Conservation (phyloP, 2,888 invertebrate species). For the Scaeva pyrastri region DNA sequence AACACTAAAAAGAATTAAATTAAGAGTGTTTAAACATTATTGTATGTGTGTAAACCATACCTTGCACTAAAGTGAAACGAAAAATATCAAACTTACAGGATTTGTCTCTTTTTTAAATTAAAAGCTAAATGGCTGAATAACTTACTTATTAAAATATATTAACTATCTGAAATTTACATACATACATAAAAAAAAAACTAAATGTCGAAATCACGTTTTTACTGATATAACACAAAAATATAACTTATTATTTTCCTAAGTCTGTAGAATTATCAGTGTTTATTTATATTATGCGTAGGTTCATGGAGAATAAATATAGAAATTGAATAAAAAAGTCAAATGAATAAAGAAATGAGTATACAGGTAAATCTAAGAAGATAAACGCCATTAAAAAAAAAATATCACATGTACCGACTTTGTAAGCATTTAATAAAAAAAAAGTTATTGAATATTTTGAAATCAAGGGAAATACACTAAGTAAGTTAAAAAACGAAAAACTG, state of each 20-base stretch:
- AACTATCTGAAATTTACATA: constrained; percentile 27
- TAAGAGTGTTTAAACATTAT: constrained; percentile 44
- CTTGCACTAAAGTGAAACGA: not conserved
- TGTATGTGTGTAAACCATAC: constrained; percentile 24
- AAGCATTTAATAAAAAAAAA: constrained; percentile 31
- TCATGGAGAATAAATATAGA: not conserved
- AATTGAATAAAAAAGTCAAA: not conserved
- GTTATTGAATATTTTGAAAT: constrained; percentile 29
- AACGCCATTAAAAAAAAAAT: constrained; percentile 21
- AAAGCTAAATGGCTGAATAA: constrained; percentile 5
- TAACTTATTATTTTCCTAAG: constrained; percentile 16
- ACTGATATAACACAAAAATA: constrained; percentile 9
- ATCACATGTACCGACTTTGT: constrained; percentile 21
- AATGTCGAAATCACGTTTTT: constrained; percentile 25
- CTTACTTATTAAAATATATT: constrained; percentile 10
- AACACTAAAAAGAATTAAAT: constrained; percentile 37
- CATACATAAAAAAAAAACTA: not conserved
- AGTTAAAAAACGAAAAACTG: constrained; percentile 28
- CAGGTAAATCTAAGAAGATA: constrained; percentile 11
- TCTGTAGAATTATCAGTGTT: not conserved
- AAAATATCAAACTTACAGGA: constrained; percentile 49
- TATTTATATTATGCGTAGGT: not conserved
- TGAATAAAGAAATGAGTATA: constrained; percentile 1
- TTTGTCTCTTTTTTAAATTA: constrained; percentile 19
- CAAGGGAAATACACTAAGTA: constrained; percentile 29